phyloP scores from a whole-genome alignment of 2,888 invertebrate species.

The Eumerus sabulonum region DNA sequence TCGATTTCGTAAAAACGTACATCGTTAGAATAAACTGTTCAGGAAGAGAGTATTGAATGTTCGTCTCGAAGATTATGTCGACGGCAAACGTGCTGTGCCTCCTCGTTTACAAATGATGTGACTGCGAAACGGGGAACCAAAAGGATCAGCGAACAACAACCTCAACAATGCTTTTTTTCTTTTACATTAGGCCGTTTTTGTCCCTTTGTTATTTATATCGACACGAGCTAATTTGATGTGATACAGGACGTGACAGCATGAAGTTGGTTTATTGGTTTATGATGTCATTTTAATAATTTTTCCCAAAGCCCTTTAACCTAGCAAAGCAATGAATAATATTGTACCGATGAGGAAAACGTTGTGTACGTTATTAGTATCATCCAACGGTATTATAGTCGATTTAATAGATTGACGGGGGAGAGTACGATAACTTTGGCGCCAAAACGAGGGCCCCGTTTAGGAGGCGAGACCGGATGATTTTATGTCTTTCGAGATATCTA shows the following conservation, averaged over 20 bases:
- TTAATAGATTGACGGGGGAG: too few relatives aligned
- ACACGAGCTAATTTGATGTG: slow-evolving; percentile 37
- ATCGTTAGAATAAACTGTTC: too few relatives aligned
- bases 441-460: too few relatives aligned
- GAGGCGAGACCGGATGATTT: too few relatives aligned
- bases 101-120: not conserved
- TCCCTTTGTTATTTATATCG: slow-evolving; percentile 1
- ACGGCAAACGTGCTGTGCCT: not conserved
- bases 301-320: slow-evolving; percentile 15
- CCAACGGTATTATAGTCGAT: too few relatives aligned
- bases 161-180: slow-evolving; percentile 5
- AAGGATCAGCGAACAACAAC: slow-evolving; percentile 4
- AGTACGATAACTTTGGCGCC: too few relatives aligned
- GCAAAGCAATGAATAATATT: slow-evolving; percentile 15
- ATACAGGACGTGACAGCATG: not conserved
- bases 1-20: too few relatives aligned
- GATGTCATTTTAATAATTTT: slow-evolving; percentile 29
- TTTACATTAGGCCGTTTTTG: not conserved
- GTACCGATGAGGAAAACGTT: too few relatives aligned
- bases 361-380: too few relatives aligned
- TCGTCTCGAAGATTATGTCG: slow-evolving; percentile 7
- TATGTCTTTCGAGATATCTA: too few relatives aligned
- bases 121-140: not conserved
- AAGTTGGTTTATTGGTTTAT: slow-evolving; percentile 32
- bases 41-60: not conserved